Evolutionary conservation across 2,113 vertebrate species (phyloP).

Genomic region (Scomber colias): DNA sequence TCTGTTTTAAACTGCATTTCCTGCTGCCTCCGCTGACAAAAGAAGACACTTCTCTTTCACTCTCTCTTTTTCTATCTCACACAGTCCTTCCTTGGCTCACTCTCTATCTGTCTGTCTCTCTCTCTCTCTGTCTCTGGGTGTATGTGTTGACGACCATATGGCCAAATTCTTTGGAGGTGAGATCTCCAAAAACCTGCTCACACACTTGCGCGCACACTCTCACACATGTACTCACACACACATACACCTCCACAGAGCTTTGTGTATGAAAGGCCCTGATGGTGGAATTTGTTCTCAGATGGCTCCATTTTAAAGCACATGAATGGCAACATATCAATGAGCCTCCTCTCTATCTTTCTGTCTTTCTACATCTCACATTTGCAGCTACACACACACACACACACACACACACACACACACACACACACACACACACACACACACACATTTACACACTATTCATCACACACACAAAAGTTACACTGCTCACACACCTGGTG

Average conservation of each 20-base stretch:
- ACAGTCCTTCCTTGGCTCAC: conserved; percentile 59
- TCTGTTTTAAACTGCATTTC: conserved; percentile 53
- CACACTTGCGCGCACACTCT: conserved; percentile 28
- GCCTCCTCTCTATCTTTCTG: conserved; percentile 47
- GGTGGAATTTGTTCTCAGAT: conserved; percentile 79
- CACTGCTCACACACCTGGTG: conserved; percentile 67
- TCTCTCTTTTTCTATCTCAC: conserved; percentile 45
- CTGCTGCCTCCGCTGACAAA: conserved; percentile 63
- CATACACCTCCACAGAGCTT: conserved; percentile 64
- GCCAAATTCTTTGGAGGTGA: conserved; percentile 83
- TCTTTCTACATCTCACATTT: conserved; percentile 47
- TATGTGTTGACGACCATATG: conserved; percentile 83
- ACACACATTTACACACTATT: not conserved
- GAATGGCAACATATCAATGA: conserved; percentile 78
- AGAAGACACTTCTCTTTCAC: conserved; percentile 64
- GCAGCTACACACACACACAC: conserved; percentile 37
- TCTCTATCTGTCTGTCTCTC: conserved; percentile 29
- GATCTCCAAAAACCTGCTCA: conserved; percentile 78
- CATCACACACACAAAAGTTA: conserved; percentile 39
- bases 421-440: conserved; percentile 30
- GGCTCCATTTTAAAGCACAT: conserved; percentile 79
- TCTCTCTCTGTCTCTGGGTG: conserved; percentile 57
- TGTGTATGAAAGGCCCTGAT: conserved; percentile 73
- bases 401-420: conserved; percentile 19
- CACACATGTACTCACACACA: conserved; percentile 11